Evolutionary conservation across 2,888 invertebrate species (phyloP), one percentile per base, ranked within the genome.

Genomic region (Choristoneura rosaceana): DNA sequence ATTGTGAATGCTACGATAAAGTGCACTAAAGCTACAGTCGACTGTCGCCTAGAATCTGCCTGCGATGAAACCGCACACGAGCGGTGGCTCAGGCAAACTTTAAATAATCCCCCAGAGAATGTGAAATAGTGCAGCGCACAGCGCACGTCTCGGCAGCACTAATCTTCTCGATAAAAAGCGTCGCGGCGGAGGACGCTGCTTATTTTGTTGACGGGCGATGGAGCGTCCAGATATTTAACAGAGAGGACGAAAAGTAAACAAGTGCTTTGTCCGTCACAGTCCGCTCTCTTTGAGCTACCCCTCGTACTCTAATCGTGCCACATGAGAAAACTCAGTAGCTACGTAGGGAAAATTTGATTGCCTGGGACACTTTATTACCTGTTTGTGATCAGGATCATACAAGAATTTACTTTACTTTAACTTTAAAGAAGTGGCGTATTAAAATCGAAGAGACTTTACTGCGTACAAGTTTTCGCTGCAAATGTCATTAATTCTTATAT

Each of bases 161-260:
- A 88, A 88, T 88, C 88, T 87, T 81, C 75, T 79, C 83, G 84
- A 87, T 87, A 87, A 88, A 88, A 88, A 88, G 83, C 83, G 82
- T 85, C 83, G 78, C 77, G 76, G 78, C 79, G 76, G 74, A 80
- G 79, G 79, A 81, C 79, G 78, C 77, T 78, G 84, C 84, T 87
- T 87, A 86, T 86, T 81, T 84, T 86, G 86, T 88, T 87, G 87
- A 84, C 86, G 84, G 82, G 85, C 86, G 86, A 87, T 87, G 83
- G 82, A 88, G 79, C 84, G 84, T 84, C 81, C 85, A 85, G 87
- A 89, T 88, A 88, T 87, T 87, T 86, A 87, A 86, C 85, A 80
- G 84, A 78, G 81, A 82, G 81, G 80, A 84, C 80, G 81, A 83
- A 87, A 86, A 87, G 87, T 85, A 88, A 87, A 87, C 87, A 87